Conservation (phyloP, 2,113 vertebrate genomes). For the Diadophis punctatus region DNA sequence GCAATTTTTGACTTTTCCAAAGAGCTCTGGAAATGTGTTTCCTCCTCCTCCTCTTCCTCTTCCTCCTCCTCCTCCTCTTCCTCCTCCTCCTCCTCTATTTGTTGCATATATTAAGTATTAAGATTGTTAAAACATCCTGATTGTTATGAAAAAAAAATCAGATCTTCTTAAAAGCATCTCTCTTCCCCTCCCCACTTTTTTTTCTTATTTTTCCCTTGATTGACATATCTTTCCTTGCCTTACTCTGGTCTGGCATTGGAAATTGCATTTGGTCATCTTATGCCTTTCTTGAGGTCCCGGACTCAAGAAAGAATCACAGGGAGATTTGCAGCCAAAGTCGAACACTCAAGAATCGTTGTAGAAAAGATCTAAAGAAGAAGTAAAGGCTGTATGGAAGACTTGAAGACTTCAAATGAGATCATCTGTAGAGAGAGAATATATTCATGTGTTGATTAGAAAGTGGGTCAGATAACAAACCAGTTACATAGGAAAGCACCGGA, state of each 20-base stretch:
- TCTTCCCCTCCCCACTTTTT: not conserved
- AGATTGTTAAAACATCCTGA: not conserved
- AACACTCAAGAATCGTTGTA: not conserved
- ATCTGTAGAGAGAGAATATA: not conserved
- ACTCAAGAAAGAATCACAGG: not conserved
- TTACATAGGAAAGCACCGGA: not conserved
- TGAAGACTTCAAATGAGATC: not conserved
- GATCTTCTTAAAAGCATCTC: not conserved
- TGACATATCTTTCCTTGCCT: not conserved
- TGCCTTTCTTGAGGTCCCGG: no score
- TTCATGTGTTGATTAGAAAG: not conserved
- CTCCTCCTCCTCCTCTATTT: not conserved
- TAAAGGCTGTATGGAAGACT: not conserved
- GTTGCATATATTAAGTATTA: not conserved
- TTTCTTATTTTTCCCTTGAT: not conserved
- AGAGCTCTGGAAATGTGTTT: constrained; percentile 46
- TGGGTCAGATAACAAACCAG: not conserved
- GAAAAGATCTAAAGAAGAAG: not conserved
- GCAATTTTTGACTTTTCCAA: constrained; percentile 43
- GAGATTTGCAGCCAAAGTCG: not conserved
- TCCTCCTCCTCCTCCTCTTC: no score
- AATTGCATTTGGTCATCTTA: not conserved
- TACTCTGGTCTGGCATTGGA: not conserved
- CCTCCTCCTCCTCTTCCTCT: no score
- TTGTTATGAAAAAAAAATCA: constrained; percentile 12